Conservation (phyloP, 1,140 invertebrate genomes). For the Leptinotarsa defecta region DNA sequence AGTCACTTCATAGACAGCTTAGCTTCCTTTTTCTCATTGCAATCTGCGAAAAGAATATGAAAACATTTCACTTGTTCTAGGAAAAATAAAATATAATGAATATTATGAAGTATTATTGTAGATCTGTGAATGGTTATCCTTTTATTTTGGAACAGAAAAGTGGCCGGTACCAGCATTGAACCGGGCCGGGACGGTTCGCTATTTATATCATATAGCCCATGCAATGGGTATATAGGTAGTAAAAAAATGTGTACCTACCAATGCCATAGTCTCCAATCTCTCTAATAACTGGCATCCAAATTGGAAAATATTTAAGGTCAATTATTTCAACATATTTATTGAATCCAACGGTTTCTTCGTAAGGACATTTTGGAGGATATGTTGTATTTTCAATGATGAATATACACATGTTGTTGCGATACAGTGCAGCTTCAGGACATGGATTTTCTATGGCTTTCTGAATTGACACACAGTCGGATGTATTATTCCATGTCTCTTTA, state of each 20-base stretch:
- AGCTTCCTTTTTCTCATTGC: no score
- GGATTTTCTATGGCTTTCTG: conserved; percentile 16
- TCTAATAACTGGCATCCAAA: conserved; percentile 38
- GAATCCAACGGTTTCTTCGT: conserved; percentile 24
- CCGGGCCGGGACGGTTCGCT: no score
- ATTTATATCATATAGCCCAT: no score
- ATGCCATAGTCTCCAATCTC: conserved; percentile 22
- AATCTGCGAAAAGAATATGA: no score
- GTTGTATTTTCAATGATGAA: conserved; percentile 23
- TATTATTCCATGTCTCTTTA: not conserved
- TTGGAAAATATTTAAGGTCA: conserved; percentile 19
- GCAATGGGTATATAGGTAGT: no score
- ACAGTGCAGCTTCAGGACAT: not conserved
- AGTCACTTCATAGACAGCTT: no score
- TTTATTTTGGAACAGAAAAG: no score
- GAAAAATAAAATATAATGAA: no score
- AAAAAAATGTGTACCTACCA: conserved; percentile 19
- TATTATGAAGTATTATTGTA: no score
- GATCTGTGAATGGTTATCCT: no score
- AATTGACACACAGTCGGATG: not conserved
- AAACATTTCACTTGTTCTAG: no score
- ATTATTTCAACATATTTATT: conserved; percentile 19
- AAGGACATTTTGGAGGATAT: conserved; percentile 37
- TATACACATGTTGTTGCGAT: conserved; percentile 12
- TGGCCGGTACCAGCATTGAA: no score